phyloP scores from a whole-genome alignment of 1,140 invertebrate genomes.

The Drosophila navojoa region DNA sequence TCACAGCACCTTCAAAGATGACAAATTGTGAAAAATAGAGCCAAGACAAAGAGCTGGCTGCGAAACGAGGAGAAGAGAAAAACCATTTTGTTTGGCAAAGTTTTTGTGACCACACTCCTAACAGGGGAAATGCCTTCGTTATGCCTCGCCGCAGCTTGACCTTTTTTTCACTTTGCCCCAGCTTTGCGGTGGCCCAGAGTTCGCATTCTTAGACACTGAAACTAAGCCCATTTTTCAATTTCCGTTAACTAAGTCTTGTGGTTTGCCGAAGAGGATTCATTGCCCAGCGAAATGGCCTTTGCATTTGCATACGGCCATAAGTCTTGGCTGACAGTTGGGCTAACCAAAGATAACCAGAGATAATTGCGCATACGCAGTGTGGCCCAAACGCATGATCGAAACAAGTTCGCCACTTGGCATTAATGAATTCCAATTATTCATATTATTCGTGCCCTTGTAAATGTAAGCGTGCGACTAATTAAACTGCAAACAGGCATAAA shows the following conservation, averaged over 20 bases:
- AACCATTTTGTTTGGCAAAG: conserved; percentile 51
- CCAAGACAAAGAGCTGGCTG: conserved; percentile 50
- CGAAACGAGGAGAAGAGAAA: neutral
- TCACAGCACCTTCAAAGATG: conserved; percentile 15
- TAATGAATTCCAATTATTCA: conserved; percentile 22
- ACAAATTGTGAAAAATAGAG: conserved; percentile 61
- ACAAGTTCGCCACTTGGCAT: conserved; percentile 16
- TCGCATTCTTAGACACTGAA: conserved; percentile 44
- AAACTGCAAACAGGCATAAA: conserved; percentile 42
- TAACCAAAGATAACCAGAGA: neutral
- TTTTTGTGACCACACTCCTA: conserved; percentile 16
- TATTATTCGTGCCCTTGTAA: conserved; percentile 32
- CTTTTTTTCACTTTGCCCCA: neutral
- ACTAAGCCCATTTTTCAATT: conserved; percentile 76
- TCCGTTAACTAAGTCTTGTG: conserved; percentile 66
- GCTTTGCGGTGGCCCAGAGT: conserved; percentile 58
- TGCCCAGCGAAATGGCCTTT: conserved; percentile 3
- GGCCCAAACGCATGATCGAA: conserved; percentile 13
- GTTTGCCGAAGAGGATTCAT: conserved; percentile 37
- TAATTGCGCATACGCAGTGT: conserved; percentile 46
- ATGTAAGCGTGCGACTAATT: conserved; percentile 38
- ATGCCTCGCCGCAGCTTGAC: neutral
- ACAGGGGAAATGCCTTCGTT: conserved; percentile 1
- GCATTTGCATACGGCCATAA: conserved; percentile 20
- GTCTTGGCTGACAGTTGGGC: conserved; percentile 16